These are phyloP conservation scores for Delphinus delphis DNA, from an alignment of 2,113 vertebrate genomes.

Conservation along the genomic window DNA sequence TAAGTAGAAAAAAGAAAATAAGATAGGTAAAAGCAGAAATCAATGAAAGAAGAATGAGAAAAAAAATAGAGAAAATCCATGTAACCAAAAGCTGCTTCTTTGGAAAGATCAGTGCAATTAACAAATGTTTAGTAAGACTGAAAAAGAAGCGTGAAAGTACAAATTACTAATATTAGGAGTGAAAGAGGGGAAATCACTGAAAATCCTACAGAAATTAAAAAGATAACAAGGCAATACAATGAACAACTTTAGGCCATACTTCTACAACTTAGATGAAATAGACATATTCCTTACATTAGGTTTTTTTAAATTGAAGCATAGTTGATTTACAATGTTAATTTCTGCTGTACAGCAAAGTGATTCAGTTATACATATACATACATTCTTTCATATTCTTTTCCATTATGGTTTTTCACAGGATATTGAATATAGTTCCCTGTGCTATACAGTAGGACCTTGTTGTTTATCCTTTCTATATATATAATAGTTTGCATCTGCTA, in stretches of 20 bases:
- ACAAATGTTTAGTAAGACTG: not conserved
- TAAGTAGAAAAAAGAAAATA: not conserved
- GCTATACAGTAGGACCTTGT: not conserved
- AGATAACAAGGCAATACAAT: accelerated
- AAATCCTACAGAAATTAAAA: not conserved
- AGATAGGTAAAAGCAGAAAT: not conserved
- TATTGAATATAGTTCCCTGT: not conserved
- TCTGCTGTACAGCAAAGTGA: not conserved
- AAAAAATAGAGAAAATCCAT: not conserved
- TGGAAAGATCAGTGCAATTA: not conserved
- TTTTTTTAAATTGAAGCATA: not conserved
- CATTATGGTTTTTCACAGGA: not conserved
- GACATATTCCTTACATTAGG: not conserved
- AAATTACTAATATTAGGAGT: not conserved
- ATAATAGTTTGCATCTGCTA: not conserved
- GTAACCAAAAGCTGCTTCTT: not conserved
- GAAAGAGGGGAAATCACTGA: not conserved
- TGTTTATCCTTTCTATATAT: not conserved
- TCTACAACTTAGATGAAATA: not conserved
- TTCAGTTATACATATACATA: not conserved
- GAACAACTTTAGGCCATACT: not conserved
- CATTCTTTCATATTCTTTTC: not conserved
- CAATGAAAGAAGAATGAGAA: not conserved
- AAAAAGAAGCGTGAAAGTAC: not conserved
- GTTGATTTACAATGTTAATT: not conserved